Percentiles rank a stretch among this genome's conserved stretches.
phyloP scores from a whole-genome alignment of 2,113 vertebrate genomes.

The Sardina pilchardus region DNA sequence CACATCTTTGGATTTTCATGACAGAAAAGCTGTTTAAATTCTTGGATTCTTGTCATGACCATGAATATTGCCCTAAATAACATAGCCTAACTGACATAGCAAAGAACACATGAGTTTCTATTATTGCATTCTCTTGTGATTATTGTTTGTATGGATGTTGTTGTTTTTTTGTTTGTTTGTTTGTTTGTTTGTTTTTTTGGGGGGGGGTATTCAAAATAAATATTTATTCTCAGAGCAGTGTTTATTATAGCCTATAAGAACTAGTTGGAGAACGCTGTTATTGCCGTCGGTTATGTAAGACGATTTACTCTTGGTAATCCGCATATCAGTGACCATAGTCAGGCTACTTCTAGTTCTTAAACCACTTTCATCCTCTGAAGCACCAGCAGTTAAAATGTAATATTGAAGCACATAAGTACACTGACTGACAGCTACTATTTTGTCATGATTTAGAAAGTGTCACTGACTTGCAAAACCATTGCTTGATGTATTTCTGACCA shows the following conservation, averaged over 20 bases:
- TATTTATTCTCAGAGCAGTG: background rate
- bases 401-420: background rate
- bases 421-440: background rate
- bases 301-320: constrained; percentile 31
- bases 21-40: too few relatives aligned
- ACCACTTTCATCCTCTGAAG: background rate
- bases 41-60: too few relatives aligned
- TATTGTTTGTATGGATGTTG: background rate
- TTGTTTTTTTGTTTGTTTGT: background rate
- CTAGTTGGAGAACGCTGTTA: constrained; percentile 34
- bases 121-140: background rate
- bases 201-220: background rate
- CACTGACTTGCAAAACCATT: background rate
- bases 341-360: background rate
- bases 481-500: background rate
- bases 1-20: too few relatives aligned
- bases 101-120: too few relatives aligned
- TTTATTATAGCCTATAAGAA: constrained; percentile 19
- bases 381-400: background rate
- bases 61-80: too few relatives aligned
- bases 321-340: background rate
- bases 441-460: background rate
- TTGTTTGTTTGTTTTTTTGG: background rate
- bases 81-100: too few relatives aligned
- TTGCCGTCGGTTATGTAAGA: constrained; percentile 41